Conservation (phyloP, 2,113 vertebrate species). For the Strix uralensis region DNA sequence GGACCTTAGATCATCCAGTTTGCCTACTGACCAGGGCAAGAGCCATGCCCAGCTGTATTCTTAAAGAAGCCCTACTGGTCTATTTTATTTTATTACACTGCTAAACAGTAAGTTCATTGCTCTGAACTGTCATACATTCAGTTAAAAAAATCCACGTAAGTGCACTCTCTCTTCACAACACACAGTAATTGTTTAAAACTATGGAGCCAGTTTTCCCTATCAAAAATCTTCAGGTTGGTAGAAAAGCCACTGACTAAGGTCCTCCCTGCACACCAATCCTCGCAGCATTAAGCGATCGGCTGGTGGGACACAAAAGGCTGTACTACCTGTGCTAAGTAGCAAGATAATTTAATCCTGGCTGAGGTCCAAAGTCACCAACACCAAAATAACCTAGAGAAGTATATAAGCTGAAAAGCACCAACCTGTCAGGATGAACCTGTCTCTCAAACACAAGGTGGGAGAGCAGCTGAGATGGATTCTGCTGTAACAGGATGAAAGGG, state of each 20-base stretch:
- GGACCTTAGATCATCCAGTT: not conserved
- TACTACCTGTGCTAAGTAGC: not conserved
- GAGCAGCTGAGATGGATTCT: constrained; percentile 87
- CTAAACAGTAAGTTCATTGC: not conserved
- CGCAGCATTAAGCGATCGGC: not conserved
- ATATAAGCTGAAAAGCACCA: not conserved
- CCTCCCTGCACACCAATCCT: not conserved
- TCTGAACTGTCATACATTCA: not conserved
- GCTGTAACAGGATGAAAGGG: constrained; percentile 89
- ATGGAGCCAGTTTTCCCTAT: not conserved
- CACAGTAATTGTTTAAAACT: not conserved
- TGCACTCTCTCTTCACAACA: not conserved
- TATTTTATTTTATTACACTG: not conserved
- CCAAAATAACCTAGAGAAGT: not conserved
- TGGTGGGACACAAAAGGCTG: not conserved
- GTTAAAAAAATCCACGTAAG: not conserved
- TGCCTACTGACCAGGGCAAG: not conserved
- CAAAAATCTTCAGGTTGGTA: not conserved
- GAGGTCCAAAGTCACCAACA: not conserved
- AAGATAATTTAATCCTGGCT: not conserved
- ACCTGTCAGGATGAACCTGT: constrained; percentile 93
- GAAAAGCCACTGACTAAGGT: not conserved
- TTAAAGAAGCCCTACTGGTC: not conserved
- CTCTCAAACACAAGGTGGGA: constrained; percentile 92
- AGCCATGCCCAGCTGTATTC: not conserved